Base-by-base conservation (phyloP, 1,140 invertebrate genomes). In the Cardiocondyla obscurior region DNA sequence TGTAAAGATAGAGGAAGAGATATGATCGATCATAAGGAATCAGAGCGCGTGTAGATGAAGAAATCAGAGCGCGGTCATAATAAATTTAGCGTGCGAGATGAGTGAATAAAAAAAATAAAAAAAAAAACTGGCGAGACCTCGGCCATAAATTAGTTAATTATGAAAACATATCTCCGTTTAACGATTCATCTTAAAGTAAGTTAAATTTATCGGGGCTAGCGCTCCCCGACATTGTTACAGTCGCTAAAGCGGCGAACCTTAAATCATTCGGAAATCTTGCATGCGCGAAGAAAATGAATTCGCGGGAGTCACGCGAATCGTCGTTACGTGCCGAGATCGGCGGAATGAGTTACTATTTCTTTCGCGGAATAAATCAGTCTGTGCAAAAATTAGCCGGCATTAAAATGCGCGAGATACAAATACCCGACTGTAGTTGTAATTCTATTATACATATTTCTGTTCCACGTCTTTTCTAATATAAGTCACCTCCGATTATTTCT, bases 261-360 rank as follows among this genome's bases (percentile, higher is more conserved):
- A 69, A 79, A 69, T 79, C 62, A 79, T 79, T n/a, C 33, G 62
- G 16, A 53, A n/a, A 69, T 79, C 46, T 79, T 69, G 62, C 74
- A 79, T 69, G 74, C 62, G 74, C 62, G 74, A 53, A 55, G 62
- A 79, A 79, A 79, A 79, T 79, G 36, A 67, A 79, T 79, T 79
- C 49, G 74, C 39, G 30, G 33, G 46, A 79, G 74, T 79, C 74
- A 79, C 74, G 74, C 74, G 46, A 79, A 42, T 79, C 46, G 62
- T 19, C 62, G 62, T 69, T 79, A 79, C 25, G 12, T 55, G 62
- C 49, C 44, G 19, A 49, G 58, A 64, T 64, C 42, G 30, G 36
- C 22, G 25, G 62, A 53, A 25, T 33, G 62, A 79, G 36, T 76
- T 76, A 76, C 46, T 55, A 69, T 67, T 79, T 79, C 62, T 79